A percentile compares a stretch with the other conserved stretches of the same genome.
Evolutionary conservation across 37 sponge, comb jelly and placozoan genomes (phyloP).

Genomic region (Petrosia ficiformis): DNA sequence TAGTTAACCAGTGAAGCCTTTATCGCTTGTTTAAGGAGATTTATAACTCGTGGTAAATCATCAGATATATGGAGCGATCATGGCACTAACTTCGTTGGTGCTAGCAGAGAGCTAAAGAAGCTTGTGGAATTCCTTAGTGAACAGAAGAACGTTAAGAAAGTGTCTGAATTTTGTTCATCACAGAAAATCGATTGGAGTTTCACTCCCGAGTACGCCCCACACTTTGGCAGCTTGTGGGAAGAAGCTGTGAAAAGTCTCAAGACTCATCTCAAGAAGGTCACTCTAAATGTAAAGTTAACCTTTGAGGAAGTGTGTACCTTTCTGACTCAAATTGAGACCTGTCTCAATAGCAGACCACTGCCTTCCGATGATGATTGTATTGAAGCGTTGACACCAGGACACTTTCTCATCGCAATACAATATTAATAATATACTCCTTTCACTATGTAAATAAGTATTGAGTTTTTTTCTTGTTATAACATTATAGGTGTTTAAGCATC

Average conservation of each 20-base stretch:
- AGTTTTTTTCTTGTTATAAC: too few species aligned
- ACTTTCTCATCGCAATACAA: slow-evolving; percentile 39
- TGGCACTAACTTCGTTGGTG: slow-evolving; percentile 43
- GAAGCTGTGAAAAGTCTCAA: slow-evolving; percentile 29
- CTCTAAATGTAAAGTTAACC: slow-evolving; percentile 8
- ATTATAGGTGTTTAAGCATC: too few species aligned
- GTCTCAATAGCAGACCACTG: slow-evolving; percentile 28
- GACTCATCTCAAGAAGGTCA: slow-evolving; percentile 25
- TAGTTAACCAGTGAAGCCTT: slow-evolving; percentile 40
- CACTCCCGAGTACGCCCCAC: slow-evolving; percentile 41
- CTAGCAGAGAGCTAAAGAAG: slow-evolving; percentile 31
- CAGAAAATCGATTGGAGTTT: slow-evolving; percentile 29
- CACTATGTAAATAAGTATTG: too few species aligned
- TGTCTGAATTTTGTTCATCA: neutral
- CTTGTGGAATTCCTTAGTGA: slow-evolving; percentile 3
- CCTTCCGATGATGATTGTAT: slow-evolving; percentile 33
- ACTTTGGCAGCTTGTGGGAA: slow-evolving; percentile 47
- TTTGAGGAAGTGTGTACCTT: slow-evolving; percentile 34
- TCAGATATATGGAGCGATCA: slow-evolving; percentile 34
- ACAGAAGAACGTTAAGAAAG: slow-evolving; percentile 8
- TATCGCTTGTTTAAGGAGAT: slow-evolving; percentile 23
- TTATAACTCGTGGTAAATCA: slow-evolving; percentile 29
- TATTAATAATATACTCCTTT: too few species aligned
- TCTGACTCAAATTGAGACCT: slow-evolving; percentile 27
- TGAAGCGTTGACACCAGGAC: slow-evolving; percentile 31